phyloP scores from a whole-genome alignment of 2,113 vertebrate species.

The Pseudorasbora parva region DNA sequence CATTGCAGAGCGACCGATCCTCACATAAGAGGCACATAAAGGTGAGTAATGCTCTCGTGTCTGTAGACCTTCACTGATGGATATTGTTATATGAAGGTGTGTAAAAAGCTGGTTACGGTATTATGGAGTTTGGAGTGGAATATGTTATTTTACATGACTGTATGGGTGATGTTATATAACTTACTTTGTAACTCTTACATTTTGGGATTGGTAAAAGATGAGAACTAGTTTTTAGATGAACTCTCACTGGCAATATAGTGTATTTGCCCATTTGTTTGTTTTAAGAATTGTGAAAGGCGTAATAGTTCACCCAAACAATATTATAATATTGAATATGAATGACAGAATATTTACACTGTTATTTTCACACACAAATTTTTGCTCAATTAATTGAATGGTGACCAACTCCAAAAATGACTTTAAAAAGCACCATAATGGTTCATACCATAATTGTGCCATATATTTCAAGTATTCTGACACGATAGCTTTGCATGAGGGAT shows the following conservation, averaged over 20 bases:
- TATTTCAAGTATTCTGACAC: background rate
- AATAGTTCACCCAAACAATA: background rate
- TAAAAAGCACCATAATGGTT: background rate
- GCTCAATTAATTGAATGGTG: background rate
- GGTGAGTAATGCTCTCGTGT: background rate
- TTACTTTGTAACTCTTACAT: conserved; percentile 3
- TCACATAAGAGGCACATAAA: background rate
- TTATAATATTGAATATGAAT: background rate
- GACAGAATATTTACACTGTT: too few relatives aligned
- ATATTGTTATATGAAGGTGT: background rate
- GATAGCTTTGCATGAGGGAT: background rate
- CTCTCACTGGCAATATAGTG: background rate
- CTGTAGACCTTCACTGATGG: background rate
- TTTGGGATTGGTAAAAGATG: background rate
- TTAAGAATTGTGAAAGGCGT: background rate
- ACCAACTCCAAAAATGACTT: background rate
- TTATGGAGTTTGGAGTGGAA: background rate
- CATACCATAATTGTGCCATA: too few relatives aligned
- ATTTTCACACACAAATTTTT: background rate
- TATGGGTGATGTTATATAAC: background rate
- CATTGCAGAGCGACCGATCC: conserved; percentile 14
- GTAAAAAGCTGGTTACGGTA: background rate
- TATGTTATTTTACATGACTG: background rate
- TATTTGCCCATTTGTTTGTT: background rate
- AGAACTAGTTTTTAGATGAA: too few relatives aligned